Conservation (phyloP, 2,797 vertebrate species). For the Thaleichthys pacificus region DNA sequence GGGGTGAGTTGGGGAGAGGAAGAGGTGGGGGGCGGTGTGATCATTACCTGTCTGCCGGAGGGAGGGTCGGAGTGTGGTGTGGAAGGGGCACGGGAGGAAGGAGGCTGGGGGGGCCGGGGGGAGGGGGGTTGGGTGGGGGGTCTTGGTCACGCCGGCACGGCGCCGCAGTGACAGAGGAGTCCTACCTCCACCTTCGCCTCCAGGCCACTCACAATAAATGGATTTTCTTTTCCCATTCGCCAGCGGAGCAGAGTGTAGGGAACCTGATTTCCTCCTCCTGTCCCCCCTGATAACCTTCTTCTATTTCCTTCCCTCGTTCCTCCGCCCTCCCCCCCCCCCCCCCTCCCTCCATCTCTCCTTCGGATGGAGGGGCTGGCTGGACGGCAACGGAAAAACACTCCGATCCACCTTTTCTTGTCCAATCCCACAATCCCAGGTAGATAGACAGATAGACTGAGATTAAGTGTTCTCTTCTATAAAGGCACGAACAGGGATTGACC, state of each 20-base stretch:
- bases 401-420: conserved; percentile 19
- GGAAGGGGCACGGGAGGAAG: conserved; percentile 27
- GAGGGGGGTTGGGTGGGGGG: no score
- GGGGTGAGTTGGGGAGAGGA: no score
- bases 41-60: conserved; percentile 9
- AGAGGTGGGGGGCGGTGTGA: neutral
- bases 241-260: conserved; percentile 53
- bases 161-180: conserved; percentile 47
- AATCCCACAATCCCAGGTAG: conserved; percentile 36
- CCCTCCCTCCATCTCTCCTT: conserved; percentile 52
- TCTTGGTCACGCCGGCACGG: no score
- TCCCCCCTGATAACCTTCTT: conserved; percentile 54
- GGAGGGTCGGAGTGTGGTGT: conserved; percentile 10
- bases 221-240: conserved; percentile 75
- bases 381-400: neutral
- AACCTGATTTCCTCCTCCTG: conserved; percentile 65
- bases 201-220: conserved; percentile 75
- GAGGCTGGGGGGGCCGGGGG: neutral
- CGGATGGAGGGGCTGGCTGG: no score
- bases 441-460: conserved; percentile 9
- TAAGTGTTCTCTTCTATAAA: conserved; percentile 22
- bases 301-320: conserved; percentile 51
- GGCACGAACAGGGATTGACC: conserved; percentile 19
- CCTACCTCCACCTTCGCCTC: conserved; percentile 59
- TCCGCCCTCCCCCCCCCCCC: conserved; percentile 55